Conservation (phyloP, 2,888 invertebrate species). For the Nineta flava region DNA sequence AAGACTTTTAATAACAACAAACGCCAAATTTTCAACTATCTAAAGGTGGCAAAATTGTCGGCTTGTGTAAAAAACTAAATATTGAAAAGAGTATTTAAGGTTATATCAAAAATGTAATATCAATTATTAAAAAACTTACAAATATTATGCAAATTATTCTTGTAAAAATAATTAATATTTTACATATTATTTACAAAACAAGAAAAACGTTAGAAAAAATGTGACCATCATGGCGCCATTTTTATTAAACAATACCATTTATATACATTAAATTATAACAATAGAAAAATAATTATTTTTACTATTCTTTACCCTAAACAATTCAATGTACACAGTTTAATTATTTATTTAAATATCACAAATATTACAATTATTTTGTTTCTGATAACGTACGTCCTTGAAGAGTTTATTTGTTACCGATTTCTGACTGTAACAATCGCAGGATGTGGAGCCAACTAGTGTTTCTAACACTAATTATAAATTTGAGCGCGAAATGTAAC, state of each 20-base stretch:
- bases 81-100: not conserved
- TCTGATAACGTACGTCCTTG: constrained; percentile 9
- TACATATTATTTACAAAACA: not conserved
- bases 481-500: not conserved
- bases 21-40: not conserved
- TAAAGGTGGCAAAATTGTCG: constrained; percentile 1
- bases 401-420: constrained; percentile 12
- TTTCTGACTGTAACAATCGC: constrained; percentile 12
- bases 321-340: too few species aligned
- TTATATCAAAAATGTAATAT: not conserved
- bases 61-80: not conserved
- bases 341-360: too few species aligned
- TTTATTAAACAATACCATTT: constrained; percentile 7
- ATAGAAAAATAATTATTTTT: constrained; percentile 1
- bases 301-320: too few species aligned
- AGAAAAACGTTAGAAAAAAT: not conserved
- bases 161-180: not conserved
- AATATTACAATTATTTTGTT: not conserved
- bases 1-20: not conserved
- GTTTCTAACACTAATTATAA: constrained; percentile 3
- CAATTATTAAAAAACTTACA: not conserved
- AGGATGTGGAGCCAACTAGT: constrained; percentile 7
- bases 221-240: constrained; percentile 7
- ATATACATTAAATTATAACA: constrained; percentile 4
- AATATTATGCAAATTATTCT: not conserved